Base-by-base conservation (phyloP, 2,888 invertebrate genomes). In the Cheiracanthium punctorium region DNA sequence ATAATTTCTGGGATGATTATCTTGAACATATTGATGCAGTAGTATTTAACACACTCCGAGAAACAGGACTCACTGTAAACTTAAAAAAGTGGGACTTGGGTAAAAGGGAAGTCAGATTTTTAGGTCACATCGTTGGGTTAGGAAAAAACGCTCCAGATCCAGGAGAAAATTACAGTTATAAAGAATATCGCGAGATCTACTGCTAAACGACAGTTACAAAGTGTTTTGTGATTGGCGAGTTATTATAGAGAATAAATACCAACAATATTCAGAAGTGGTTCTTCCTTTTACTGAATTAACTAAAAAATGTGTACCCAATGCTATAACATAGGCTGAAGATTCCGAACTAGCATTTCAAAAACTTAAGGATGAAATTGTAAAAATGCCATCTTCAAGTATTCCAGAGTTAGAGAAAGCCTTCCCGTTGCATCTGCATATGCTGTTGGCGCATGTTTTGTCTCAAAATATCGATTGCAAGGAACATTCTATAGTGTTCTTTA, bases 401-500 rank as follows among this genome's bases (percentile, higher is more conserved):
- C 41, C 41, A 41, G 41, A 41, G 10, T 41, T 41, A 14, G 24
- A 20, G 10, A 64, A 10, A 1, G 10, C 64, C 0, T 64, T 1
- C 33, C 37, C 32, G 20, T 0, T 72, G 41, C 41, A 8, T 72
- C 71, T 0, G 14, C 41, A 0, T 12, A 0, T 12, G 41, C 71
- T 5, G 28, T 43, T 20, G 24, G 43, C 2, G 71, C 41, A 17
- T 72, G 43, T n/a, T 43, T 43, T 41, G n/a, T 28, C 0, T 4
- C n/a, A n/a, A n/a, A n/a, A n/a, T n/a, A n/a, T n/a, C n/a, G n/a
- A n/a, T 10, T 14, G 71, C 1, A 24, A 43, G 32, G n/a, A 17
- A 43, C 8, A 28, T 43, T 64, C 20, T 0, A 33, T 74, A 33
- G 74, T 33, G 0, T 74, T 74, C 32, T 52, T 33, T 32, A 74